Conservation (phyloP, 1,140 invertebrate species). For the Lasioglossum baleicum region DNA sequence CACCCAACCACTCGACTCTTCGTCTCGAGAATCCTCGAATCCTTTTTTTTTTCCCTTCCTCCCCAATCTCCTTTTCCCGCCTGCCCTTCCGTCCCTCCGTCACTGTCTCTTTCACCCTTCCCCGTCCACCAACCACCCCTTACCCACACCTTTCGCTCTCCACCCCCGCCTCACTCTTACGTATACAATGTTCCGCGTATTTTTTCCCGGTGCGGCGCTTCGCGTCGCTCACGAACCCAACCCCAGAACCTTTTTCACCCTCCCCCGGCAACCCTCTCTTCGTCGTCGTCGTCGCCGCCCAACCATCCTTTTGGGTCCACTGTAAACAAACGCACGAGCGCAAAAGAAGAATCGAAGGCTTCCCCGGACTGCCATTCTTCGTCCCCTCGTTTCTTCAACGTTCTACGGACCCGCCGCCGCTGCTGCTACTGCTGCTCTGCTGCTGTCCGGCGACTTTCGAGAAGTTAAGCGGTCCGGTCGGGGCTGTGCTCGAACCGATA, state of each 20-base stretch:
- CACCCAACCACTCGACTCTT: slow-evolving; percentile 72
- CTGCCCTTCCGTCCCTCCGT: slow-evolving; percentile 32
- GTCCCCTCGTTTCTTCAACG: neutral
- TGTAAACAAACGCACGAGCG: slow-evolving; percentile 67
- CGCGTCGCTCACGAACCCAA: neutral
- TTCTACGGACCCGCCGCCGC: neutral
- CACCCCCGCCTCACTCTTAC: slow-evolving; percentile 27
- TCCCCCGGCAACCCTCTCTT: neutral
- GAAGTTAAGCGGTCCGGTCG: slow-evolving; percentile 46
- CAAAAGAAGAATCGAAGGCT: slow-evolving; percentile 61
- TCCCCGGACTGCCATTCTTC: slow-evolving; percentile 26
- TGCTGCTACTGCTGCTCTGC: neutral
- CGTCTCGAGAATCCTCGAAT: slow-evolving; percentile 71
- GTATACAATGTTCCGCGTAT: slow-evolving; percentile 48
- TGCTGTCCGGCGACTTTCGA: slow-evolving; percentile 38
- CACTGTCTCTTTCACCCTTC: slow-evolving; percentile 34
- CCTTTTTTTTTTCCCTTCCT: slow-evolving; percentile 45
- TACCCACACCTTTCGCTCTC: slow-evolving; percentile 9
- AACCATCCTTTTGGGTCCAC: slow-evolving; percentile 50
- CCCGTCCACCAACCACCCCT: slow-evolving; percentile 6
- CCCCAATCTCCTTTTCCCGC: slow-evolving; percentile 33
- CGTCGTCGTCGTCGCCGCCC: no score
- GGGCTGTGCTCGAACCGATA: slow-evolving; percentile 20
- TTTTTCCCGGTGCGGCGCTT: slow-evolving; percentile 42
- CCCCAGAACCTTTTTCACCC: neutral